Evolutionary conservation across 92 coral and sea anemone species (phyloP).

Genomic region (Actinernus sp.): DNA sequence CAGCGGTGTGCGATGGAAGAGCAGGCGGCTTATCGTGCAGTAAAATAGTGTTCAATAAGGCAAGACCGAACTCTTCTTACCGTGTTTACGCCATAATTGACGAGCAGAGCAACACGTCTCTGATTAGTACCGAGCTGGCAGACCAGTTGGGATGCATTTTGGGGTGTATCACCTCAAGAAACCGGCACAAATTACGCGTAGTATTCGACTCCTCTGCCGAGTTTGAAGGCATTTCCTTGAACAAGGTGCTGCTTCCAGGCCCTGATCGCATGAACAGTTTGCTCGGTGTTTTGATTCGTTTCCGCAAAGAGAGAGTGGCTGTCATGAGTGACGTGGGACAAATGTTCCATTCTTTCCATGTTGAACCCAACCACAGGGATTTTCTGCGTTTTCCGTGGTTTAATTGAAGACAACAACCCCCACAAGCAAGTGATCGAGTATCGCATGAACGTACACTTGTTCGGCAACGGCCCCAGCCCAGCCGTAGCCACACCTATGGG

Average conservation of each 20-base stretch:
- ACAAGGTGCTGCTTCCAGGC: not conserved
- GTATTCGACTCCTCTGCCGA: too few relatives aligned
- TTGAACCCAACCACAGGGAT: not conserved
- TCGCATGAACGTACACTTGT: not conserved
- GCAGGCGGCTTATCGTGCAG: slow-evolving; percentile 16
- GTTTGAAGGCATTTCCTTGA: not conserved
- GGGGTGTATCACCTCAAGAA: slow-evolving; percentile 21
- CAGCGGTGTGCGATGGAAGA: slow-evolving; percentile 16
- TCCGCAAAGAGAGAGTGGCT: not conserved
- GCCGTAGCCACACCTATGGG: slow-evolving; percentile 8
- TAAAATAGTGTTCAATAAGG: not conserved
- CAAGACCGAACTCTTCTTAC: not conserved
- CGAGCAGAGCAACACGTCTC: slow-evolving; percentile 20
- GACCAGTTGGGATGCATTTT: slow-evolving; percentile 33
- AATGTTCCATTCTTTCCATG: not conserved
- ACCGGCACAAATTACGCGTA: slow-evolving; percentile 39
- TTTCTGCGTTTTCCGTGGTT: not conserved
- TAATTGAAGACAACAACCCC: not conserved
- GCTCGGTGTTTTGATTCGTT: not conserved
- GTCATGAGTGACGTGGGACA: not conserved
- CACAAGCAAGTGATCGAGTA: not conserved
- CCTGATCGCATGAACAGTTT: slow-evolving; percentile 22
- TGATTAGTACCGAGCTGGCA: slow-evolving; percentile 25
- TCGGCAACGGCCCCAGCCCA: not conserved
- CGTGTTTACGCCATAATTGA: slow-evolving; percentile 8